Percentiles rank a stretch among this genome's conserved stretches.
Evolutionary conservation across 1,140 invertebrate genomes (phyloP).

Genomic region (Drosophila ambigua): DNA sequence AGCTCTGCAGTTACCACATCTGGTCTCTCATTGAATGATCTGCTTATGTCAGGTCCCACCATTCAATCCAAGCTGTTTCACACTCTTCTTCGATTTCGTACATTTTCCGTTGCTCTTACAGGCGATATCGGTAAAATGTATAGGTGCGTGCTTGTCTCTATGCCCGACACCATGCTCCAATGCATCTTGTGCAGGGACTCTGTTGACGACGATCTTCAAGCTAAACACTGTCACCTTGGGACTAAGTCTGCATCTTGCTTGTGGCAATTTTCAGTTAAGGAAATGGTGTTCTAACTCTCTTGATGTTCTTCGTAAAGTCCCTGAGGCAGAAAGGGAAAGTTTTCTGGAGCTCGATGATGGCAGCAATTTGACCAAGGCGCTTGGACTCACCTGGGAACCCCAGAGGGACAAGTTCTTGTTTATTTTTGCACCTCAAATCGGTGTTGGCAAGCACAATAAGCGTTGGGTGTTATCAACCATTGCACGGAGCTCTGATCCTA

Average conservation of each 20-base stretch:
- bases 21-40: conserved; percentile 49
- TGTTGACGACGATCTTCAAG: no score
- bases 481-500: neutral
- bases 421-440: neutral
- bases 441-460: neutral
- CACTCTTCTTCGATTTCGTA: conserved; percentile 80
- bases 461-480: neutral
- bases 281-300: conserved; percentile 43
- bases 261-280: no score
- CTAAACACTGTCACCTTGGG: no score
- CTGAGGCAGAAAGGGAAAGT: conserved; percentile 36
- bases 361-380: conserved; percentile 9
- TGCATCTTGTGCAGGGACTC: no score
- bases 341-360: neutral
- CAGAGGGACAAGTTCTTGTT: no score
- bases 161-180: conserved; percentile 62
- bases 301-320: no score
- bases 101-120: conserved; percentile 65
- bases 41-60: conserved; percentile 9
- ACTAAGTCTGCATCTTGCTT: no score
- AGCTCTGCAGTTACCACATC: conserved; percentile 21
- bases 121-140: conserved; percentile 69
- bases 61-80: conserved; percentile 31
- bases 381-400: neutral
- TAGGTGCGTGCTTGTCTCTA: conserved; percentile 82